Base-by-base conservation (phyloP, 2,797 vertebrate genomes). In the Falco peregrinus region DNA sequence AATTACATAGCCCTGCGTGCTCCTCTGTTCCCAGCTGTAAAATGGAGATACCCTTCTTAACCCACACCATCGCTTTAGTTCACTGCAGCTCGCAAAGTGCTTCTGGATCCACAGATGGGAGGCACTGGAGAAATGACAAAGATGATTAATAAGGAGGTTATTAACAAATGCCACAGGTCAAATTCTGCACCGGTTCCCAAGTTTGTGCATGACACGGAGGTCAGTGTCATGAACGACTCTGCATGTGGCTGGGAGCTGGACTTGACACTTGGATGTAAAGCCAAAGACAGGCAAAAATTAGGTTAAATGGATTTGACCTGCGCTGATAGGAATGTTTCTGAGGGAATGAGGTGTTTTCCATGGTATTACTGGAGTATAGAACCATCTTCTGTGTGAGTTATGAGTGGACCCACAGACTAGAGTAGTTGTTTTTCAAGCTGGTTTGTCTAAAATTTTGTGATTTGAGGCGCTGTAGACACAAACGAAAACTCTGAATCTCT, bases 131-230 rank as follows among this genome's bases (percentile, higher is more conserved):
- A 83, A 92, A 53, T 73, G 90, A 69, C 94, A 80, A 59, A 84
- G 82, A 43, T 96, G 83, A 93, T 95, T 90, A 94, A 95, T 94
- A 90, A 84, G 59, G 69, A 73, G 85, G 63, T 91, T 94, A 91
- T 90, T 89, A 93, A 79, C 74, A 73, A 89, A 76, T 50, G 77
- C 25, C 19, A 25, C 2, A 18, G 93, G 90, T 95, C 87, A 95
- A 63, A 84, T 84, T 76, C 82, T 57, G 19, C 43, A 28, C 64
- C 4, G 0, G 41, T 87, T 94, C 84, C 91, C 87, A 86, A 31
- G 67, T 92, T 45, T 51, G 70, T 74, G 81, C 87, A 84, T 90
- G 84, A 94, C 91, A 77, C 1, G 0, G 60, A 82, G 88, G 81
- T 95, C 91, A 74, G 35, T 51, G 41, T 68, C 24, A 5, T 11